Percentiles rank a stretch among this genome's conserved stretches.
Evolutionary conservation across 1,140 invertebrate species (phyloP).

Genomic region (Gryllus bimaculatus): DNA sequence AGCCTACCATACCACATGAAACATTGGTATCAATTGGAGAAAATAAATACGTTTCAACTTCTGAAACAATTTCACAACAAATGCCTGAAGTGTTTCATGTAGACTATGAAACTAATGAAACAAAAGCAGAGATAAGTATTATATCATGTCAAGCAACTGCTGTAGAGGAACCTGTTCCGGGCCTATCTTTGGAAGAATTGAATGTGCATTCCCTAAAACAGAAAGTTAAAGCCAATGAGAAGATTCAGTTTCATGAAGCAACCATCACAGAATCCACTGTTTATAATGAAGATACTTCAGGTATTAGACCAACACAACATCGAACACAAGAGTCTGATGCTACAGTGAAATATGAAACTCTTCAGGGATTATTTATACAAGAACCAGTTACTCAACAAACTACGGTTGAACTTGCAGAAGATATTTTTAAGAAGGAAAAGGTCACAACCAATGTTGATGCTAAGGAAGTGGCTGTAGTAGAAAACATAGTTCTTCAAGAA

Average conservation of each 20-base stretch:
- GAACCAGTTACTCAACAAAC: background rate
- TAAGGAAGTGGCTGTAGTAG: slow-evolving; percentile 8
- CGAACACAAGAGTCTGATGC: background rate
- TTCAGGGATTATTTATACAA: slow-evolving; percentile 8
- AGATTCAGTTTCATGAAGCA: background rate
- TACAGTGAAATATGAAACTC: slow-evolving; percentile 6
- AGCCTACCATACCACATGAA: background rate
- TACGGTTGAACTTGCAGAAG: background rate
- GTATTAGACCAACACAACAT: background rate
- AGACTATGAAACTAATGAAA: slow-evolving; percentile 20
- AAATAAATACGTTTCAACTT: slow-evolving; percentile 19
- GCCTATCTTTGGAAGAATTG: slow-evolving; percentile 18
- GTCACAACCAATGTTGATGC: background rate
- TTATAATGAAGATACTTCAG: slow-evolving; percentile 6
- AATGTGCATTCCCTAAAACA: slow-evolving; percentile 9
- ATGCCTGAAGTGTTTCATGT: slow-evolving; percentile 20
- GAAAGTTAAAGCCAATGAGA: slow-evolving; percentile 9
- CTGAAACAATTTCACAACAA: slow-evolving; percentile 23
- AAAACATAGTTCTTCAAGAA: background rate
- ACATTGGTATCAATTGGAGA: slow-evolving; percentile 20
- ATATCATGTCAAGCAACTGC: slow-evolving; percentile 19
- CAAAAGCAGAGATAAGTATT: slow-evolving; percentile 19
- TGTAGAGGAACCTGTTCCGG: slow-evolving; percentile 17
- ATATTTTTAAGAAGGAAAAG: background rate
- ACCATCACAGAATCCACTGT: background rate